phyloP scores from a whole-genome alignment of 2,888 invertebrate species.

The Tholera decimalis region DNA sequence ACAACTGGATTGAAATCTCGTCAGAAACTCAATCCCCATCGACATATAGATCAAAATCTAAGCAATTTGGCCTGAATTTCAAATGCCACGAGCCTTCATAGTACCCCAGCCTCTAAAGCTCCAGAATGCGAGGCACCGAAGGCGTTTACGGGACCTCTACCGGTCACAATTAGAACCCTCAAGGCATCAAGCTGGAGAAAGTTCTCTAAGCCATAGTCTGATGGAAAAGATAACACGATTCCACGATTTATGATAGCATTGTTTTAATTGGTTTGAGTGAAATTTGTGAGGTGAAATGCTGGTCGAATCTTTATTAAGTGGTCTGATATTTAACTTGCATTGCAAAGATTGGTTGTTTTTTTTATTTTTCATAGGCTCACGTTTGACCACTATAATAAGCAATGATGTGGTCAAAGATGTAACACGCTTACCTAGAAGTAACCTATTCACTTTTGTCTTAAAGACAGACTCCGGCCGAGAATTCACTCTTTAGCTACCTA shows the following conservation, averaged over 20 bases:
- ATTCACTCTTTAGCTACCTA: too few relatives aligned
- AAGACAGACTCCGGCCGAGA: too few relatives aligned
- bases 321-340: background rate
- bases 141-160: constrained; percentile 55
- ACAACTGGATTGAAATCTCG: too few relatives aligned
- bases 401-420: too few relatives aligned
- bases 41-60: background rate
- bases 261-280: constrained; percentile 47
- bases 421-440: too few relatives aligned
- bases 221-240: constrained; percentile 53
- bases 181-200: constrained; percentile 58
- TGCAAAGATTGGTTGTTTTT: background rate
- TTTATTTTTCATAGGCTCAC: too few relatives aligned
- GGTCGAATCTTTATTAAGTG: background rate
- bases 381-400: too few relatives aligned
- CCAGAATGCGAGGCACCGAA: constrained; percentile 39
- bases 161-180: constrained; percentile 31
- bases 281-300: constrained; percentile 2
- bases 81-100: background rate
- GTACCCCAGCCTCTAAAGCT: background rate
- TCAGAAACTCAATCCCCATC: background rate
- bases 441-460: too few relatives aligned
- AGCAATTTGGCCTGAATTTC: constrained; percentile 12
- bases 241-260: constrained; percentile 57
- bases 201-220: constrained; percentile 33